Base-by-base conservation (phyloP, 92 coral and sea anemone species). In the Zoanthus sansibaricus region DNA sequence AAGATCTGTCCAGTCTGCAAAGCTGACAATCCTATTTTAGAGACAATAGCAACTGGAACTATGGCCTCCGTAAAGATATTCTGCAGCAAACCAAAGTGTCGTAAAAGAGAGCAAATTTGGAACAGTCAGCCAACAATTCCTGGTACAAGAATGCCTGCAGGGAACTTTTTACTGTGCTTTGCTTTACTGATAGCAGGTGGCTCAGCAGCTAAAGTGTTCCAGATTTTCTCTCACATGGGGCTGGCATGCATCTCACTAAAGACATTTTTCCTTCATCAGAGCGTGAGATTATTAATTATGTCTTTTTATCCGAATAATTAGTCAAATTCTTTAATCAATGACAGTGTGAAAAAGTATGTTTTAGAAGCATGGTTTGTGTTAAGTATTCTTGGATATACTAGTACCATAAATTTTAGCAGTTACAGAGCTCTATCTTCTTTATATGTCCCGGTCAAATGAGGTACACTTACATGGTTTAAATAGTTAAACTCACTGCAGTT, bases 41-140 rank as follows among this genome's bases (percentile, higher is more conserved):
- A 86, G 25, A 51, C 87, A 33, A 75, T 52, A 20, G 37, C 61
- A 83, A 89, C 89, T 82, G 92, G 94, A 30, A 91, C 92, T 37
- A 89, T 88, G 94, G 94, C 86, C 16, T 90, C 76, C 16, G 89
- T 93, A 51, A 89, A 82, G 56, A 77, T 90, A 1, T 78, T 84
- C 8, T 93, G 95, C 67, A 77, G 32, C 32, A 92, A 89, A 33
- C 47, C 77, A 25, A 25, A 12, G 10, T 92, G 94, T 55, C 68
- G 20, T 6, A 72, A 72, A 68, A 66, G 55, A 25, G 87, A 82
- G 44, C 46, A 5, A 1, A 15, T 86, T 10, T 93, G 91, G 95
- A 72, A 72, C 48, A 90, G 95, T 67, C 96, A 93, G 72, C 92
- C 96, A 33, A 32, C 52, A 18, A 90, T 91, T 87, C 88, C 88